A percentile compares a stretch with the other conserved stretches of the same genome.
Evolutionary conservation across 2,888 invertebrate species (phyloP).

Genomic region (Cremastobaeus sp.): DNA sequence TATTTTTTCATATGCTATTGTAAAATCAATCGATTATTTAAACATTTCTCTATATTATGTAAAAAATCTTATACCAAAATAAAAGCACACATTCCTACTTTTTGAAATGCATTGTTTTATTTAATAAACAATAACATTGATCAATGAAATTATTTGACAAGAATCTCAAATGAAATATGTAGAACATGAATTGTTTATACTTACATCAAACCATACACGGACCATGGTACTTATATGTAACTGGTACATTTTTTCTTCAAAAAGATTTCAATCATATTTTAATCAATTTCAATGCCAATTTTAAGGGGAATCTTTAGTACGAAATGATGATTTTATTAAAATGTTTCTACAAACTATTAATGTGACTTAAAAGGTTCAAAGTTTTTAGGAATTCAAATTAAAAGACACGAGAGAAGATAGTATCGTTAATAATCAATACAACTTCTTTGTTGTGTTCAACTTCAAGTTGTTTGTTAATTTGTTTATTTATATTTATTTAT

Average conservation of each 20-base stretch:
- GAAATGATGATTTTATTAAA: too few species aligned
- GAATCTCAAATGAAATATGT: constrained; percentile 34
- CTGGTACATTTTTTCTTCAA: not conserved
- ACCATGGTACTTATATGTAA: constrained; percentile 23
- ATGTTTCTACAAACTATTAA: too few species aligned
- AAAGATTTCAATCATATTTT: too few species aligned
- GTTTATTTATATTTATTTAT: too few species aligned
- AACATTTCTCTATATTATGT: not conserved
- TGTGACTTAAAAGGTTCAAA: too few species aligned
- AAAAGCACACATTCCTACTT: constrained; percentile 12
- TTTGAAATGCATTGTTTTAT: constrained; percentile 2
- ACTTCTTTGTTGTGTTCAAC: too few species aligned
- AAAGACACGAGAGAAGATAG: too few species aligned
- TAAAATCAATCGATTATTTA: not conserved
- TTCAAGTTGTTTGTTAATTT: too few species aligned
- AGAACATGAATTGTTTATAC: constrained; percentile 1
- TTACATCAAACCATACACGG: too few species aligned
- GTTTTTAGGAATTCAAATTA: too few species aligned
- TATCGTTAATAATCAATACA: too few species aligned
- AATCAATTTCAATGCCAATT: too few species aligned
- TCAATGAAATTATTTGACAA: not conserved
- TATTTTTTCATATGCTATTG: not conserved
- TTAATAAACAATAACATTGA: constrained; percentile 1
- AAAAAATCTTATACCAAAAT: not conserved
- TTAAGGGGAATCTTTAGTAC: not conserved